Percentiles rank a stretch among this genome's conserved stretches.
These are phyloP conservation scores for Carterocephalus palaemon DNA, from an alignment of 2,888 invertebrate species.

Conservation along the genomic window DNA sequence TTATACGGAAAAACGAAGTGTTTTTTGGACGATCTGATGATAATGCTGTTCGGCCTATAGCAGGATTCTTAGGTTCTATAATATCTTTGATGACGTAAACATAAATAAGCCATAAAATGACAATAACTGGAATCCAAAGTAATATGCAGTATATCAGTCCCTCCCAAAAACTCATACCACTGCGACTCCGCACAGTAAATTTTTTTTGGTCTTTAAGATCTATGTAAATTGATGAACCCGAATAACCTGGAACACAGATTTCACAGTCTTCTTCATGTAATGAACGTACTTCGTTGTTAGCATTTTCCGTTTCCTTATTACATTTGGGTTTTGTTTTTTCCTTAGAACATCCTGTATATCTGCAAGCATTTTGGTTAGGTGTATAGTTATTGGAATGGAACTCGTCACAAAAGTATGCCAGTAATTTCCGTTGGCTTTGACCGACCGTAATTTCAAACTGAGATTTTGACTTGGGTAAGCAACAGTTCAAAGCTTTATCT, in stretches of 20 bases:
- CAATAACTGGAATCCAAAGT: constrained; percentile 50
- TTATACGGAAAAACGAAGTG: constrained; percentile 34
- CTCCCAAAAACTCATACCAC: constrained; percentile 44
- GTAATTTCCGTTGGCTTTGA: constrained; percentile 38
- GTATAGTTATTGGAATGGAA: constrained; percentile 7
- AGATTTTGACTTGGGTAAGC: constrained; percentile 45
- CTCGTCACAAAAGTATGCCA: constrained; percentile 47
- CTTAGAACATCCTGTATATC: constrained; percentile 2
- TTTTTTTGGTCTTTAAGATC: constrained; percentile 32
- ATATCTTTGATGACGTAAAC: constrained; percentile 42
- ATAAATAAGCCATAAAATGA: constrained; percentile 47
- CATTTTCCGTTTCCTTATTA: constrained; percentile 9
- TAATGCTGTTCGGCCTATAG: constrained; percentile 1
- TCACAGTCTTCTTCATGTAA: constrained; percentile 22
- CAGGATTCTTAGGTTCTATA: constrained; percentile 16
- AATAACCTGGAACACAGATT: constrained; percentile 22
- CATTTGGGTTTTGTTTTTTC: constrained; percentile 1
- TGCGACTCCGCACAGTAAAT: constrained; percentile 28
- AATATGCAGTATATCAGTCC: constrained; percentile 50
- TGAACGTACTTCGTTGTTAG: constrained; percentile 1
- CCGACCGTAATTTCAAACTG: constrained; percentile 40
- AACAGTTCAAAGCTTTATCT: constrained; percentile 37
- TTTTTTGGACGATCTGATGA: constrained; percentile 21
- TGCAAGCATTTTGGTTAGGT: constrained; percentile 7
- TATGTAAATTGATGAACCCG: constrained; percentile 31